Percentiles rank a stretch among this genome's conserved stretches.
Evolutionary conservation across 2,888 invertebrate genomes (phyloP).

Genomic region (Selenia dentaria): DNA sequence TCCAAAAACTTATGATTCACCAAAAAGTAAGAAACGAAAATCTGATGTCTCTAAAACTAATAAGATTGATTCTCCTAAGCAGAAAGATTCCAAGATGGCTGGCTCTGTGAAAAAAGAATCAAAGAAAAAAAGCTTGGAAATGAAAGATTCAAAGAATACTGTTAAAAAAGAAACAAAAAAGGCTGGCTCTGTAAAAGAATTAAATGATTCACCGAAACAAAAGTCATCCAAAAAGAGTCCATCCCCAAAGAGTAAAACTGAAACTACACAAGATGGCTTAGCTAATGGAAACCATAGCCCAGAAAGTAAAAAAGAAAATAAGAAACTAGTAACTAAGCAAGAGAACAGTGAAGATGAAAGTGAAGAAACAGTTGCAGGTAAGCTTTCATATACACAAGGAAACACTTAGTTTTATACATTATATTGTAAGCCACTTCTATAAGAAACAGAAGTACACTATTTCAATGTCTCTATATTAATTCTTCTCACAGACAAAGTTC

Average conservation of each 20-base stretch:
- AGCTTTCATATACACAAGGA: no score
- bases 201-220: not conserved
- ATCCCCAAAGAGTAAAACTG: slow-evolving; percentile 14
- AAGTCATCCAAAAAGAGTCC: slow-evolving; percentile 15
- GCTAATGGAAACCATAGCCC: slow-evolving; percentile 13
- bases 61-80: slow-evolving; percentile 1
- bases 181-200: not conserved
- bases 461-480: no score
- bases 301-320: slow-evolving; percentile 23
- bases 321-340: slow-evolving; percentile 26
- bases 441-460: no score
- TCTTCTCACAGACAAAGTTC: no score
- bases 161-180: not conserved
- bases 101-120: not conserved
- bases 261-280: slow-evolving; percentile 29
- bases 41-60: slow-evolving; percentile 15
- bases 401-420: no score
- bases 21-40: slow-evolving; percentile 50
- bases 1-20: slow-evolving; percentile 61
- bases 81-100: slow-evolving; percentile 3
- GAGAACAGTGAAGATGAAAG: slow-evolving; percentile 31
- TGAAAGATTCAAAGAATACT: not conserved
- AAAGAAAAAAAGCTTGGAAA: not conserved
- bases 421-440: no score
- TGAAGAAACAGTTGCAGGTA: slow-evolving; percentile 48